Evolutionary conservation across 2,888 invertebrate species (phyloP).

Genomic region (Brenthis ino): DNA sequence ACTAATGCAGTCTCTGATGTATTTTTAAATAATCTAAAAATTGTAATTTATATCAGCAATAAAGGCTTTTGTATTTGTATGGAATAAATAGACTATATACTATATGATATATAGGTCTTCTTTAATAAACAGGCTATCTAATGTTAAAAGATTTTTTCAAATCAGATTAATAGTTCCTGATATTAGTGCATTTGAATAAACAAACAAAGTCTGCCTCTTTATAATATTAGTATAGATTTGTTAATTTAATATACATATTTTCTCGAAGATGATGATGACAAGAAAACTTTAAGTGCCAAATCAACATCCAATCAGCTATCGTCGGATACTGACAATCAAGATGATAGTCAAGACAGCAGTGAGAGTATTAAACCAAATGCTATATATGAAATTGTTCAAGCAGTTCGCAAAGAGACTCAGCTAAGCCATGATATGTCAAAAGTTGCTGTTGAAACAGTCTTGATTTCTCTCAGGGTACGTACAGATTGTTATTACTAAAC

Average conservation of each 20-base stretch:
- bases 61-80: too few relatives aligned
- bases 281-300: slow-evolving; percentile 50
- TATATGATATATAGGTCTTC: too few relatives aligned
- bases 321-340: slow-evolving; percentile 75
- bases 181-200: too few relatives aligned
- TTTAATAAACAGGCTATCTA: too few relatives aligned
- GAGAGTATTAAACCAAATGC: slow-evolving; percentile 78
- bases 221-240: too few relatives aligned
- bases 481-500: background rate
- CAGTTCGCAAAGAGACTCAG: slow-evolving; percentile 91
- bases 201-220: too few relatives aligned
- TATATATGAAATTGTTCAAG: slow-evolving; percentile 89
- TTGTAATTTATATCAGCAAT: too few relatives aligned
- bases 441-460: slow-evolving; percentile 91
- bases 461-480: slow-evolving; percentile 74
- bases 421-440: slow-evolving; percentile 93
- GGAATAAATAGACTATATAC: too few relatives aligned
- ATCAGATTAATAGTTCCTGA: too few relatives aligned
- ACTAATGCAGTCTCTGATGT: too few relatives aligned
- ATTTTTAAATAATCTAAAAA: too few relatives aligned
- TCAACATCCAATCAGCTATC: slow-evolving; percentile 65
- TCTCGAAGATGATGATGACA: slow-evolving; percentile 56
- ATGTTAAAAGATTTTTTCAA: too few relatives aligned
- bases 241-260: background rate
- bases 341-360: slow-evolving; percentile 77